Percentiles rank a stretch among this genome's conserved stretches.
phyloP scores from a whole-genome alignment of 1,140 invertebrate species.

The Lasioglossum albipes region DNA sequence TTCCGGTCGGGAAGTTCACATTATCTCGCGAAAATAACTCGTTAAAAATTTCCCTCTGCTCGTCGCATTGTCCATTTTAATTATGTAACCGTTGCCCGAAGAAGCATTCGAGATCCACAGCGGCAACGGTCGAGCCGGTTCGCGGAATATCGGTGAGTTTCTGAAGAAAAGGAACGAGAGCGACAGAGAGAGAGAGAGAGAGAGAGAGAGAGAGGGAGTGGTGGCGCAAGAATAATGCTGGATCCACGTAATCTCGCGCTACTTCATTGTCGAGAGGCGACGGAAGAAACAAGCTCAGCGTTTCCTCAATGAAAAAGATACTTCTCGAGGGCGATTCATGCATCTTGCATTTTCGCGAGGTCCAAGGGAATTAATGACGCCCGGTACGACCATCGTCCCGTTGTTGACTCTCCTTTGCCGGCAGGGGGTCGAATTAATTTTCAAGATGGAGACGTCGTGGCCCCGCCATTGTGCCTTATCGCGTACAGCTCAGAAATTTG shows the following conservation, averaged over 20 bases:
- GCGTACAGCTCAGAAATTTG: constrained; percentile 12
- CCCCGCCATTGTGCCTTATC: too few species aligned
- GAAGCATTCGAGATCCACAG: background rate
- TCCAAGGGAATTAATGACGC: constrained; percentile 35
- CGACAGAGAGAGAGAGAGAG: too few species aligned
- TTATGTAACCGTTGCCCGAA: constrained; percentile 7
- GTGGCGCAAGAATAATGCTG: background rate
- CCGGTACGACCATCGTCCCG: background rate
- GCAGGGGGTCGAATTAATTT: constrained; percentile 22
- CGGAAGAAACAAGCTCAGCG: constrained; percentile 38
- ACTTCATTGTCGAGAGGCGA: constrained; percentile 32
- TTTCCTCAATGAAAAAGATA: constrained; percentile 23
- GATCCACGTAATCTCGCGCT: constrained; percentile 1
- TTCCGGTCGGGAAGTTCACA: background rate
- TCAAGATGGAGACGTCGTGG: background rate
- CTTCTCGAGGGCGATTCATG: background rate
- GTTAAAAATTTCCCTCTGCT: constrained; percentile 37
- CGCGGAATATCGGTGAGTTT: background rate
- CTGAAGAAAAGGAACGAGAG: too few species aligned
- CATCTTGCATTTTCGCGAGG: constrained; percentile 7
- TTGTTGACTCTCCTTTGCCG: background rate
- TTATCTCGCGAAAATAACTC: constrained; percentile 40
- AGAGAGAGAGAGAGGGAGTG: too few species aligned
- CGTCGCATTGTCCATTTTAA: constrained; percentile 11
- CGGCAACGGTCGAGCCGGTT: background rate